These are phyloP conservation scores for Plutella xylostella DNA, from an alignment of 2,888 invertebrate genomes.

Conservation along the genomic window DNA sequence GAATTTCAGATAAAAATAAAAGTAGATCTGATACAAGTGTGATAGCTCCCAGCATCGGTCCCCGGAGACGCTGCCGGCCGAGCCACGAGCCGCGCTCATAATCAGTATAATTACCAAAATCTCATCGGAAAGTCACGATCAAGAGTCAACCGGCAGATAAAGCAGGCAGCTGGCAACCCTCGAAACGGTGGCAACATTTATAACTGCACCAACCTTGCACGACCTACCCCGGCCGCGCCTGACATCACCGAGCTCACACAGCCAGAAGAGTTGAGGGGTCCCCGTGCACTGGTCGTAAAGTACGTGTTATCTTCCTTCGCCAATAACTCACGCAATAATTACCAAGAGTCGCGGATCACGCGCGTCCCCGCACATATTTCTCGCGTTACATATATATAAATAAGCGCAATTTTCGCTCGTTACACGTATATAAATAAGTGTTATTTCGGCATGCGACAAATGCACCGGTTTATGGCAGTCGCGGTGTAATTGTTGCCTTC, in stretches of 20 bases:
- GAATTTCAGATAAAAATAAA: no score
- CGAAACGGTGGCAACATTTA: constrained; percentile 30
- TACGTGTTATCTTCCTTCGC: constrained; percentile 62
- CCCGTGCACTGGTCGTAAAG: constrained; percentile 33
- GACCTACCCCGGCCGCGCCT: constrained; percentile 23
- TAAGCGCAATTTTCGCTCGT: constrained; percentile 15
- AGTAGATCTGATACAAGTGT: constrained; percentile 14
- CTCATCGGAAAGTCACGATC: constrained; percentile 64
- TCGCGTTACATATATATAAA: constrained; percentile 38
- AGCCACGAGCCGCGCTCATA: constrained; percentile 49
- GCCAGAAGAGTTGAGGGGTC: constrained; percentile 23
- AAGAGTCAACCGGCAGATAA: constrained; percentile 59
- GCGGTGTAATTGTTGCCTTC: constrained; percentile 37
- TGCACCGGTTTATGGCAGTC: constrained; percentile 35
- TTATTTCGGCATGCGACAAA: constrained; percentile 31
- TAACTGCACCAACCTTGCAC: constrained; percentile 29
- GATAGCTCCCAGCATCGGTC: constrained; percentile 21
- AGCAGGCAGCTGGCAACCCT: constrained; percentile 53
- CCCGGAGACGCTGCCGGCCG: constrained; percentile 23
- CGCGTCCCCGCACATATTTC: constrained; percentile 54
- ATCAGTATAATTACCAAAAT: constrained; percentile 64
- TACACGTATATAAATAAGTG: neutral
- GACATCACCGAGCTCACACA: constrained; percentile 4
- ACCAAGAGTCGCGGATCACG: constrained; percentile 54
- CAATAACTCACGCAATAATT: constrained; percentile 70